phyloP scores from a whole-genome alignment of 2,113 vertebrate species.

The Rhinogobius similis region DNA sequence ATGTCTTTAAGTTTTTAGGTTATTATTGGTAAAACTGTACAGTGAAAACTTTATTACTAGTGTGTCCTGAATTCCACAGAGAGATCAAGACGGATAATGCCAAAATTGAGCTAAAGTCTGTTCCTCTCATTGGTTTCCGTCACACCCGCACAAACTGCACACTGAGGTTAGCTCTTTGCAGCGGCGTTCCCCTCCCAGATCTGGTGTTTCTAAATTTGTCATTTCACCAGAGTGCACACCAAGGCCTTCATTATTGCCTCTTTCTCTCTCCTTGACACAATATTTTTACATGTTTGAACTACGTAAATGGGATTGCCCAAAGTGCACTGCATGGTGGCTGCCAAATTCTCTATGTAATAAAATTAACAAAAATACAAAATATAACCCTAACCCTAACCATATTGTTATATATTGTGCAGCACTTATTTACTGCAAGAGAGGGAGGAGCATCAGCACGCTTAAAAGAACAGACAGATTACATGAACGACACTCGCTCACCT shows the following conservation, averaged over 20 bases:
- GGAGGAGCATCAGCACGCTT: background rate
- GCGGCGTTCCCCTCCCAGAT: slow-evolving; percentile 59
- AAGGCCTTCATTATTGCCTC: slow-evolving; percentile 59
- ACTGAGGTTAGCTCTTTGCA: slow-evolving; percentile 36
- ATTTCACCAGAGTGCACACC: slow-evolving; percentile 65
- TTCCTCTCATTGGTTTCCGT: slow-evolving; percentile 44
- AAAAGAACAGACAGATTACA: background rate
- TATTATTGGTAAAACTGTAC: slow-evolving; percentile 9
- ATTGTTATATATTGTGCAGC: background rate
- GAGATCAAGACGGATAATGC: slow-evolving; percentile 6
- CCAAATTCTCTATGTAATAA: background rate
- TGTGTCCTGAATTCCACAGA: slow-evolving; percentile 35
- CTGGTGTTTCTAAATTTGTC: slow-evolving; percentile 70
- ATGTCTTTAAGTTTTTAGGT: background rate
- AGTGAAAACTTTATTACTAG: slow-evolving; percentile 14
- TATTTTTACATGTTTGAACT: slow-evolving; percentile 33
- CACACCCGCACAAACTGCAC: slow-evolving; percentile 26
- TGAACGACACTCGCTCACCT: background rate
- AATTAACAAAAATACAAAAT: background rate
- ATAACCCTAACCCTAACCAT: too few relatives aligned
- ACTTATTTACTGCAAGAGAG: background rate
- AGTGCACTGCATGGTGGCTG: background rate
- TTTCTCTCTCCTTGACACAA: slow-evolving; percentile 15
- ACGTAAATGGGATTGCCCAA: slow-evolving; percentile 38
- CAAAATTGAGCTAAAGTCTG: slow-evolving; percentile 24